Evolutionary conservation across 1,140 invertebrate species (phyloP), one percentile per base, ranked within the genome.

Genomic region (Temnothorax longispinosus): DNA sequence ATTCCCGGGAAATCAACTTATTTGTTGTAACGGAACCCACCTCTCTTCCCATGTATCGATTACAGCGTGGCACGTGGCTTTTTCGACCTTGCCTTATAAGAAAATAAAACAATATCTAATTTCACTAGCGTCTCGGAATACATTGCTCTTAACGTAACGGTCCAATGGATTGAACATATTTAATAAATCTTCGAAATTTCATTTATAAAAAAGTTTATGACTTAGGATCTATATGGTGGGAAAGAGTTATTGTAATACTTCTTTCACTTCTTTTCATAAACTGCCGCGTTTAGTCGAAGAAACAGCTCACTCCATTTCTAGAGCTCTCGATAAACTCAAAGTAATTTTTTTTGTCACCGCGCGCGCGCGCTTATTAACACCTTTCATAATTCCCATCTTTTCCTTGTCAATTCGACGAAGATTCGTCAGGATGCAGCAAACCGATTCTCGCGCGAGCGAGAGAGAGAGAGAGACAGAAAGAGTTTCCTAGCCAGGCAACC

Each of bases 401-500:
- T 18, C 41, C 27, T 35, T 11, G 41, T 71, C 67, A 11, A 7
- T 52, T 54, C n/a, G 3, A 82, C 35, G 35, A 69, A 65, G 18
- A 54, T 54, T 54, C 52, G 32, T 6, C 2, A 69, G 21, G 80
- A 86, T 60, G 86, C 65, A 62, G 76, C 44, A 41, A 44, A 72
- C 50, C 62, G 77, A 60, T 54, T 56, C 15, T 15, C 5, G 60
- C 54, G 15, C 35, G 41, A 18, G 60, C 60, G 64, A 78, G 64
- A 78, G 18, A 50, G 32, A 62, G 21, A 21, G 74, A 58, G n/a
- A 35, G 7, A 50, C 74, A 32, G 44, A 35, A 52, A 69, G 11
- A 50, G 11, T 27, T 27, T 0, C 58, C 87, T 60, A 75, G 78
- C 64, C 84, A 91, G 91, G 93, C 91, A 93, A 93, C 92, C 92